These are phyloP conservation scores for Erynnis tages DNA, from an alignment of 2,888 invertebrate genomes.

Conservation along the genomic window DNA sequence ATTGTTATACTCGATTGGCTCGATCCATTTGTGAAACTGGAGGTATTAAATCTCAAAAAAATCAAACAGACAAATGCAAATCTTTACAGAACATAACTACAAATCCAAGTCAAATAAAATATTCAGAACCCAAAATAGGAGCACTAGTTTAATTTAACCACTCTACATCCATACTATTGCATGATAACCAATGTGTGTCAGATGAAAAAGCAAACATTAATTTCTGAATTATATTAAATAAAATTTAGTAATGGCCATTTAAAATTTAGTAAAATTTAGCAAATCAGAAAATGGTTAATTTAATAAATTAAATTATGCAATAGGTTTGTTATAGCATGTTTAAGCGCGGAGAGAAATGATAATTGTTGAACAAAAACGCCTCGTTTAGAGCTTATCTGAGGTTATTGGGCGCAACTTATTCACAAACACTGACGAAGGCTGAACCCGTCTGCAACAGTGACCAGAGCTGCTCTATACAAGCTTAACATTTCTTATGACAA, in stretches of 20 bases:
- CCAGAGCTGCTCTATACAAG: not conserved
- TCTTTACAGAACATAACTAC: not conserved
- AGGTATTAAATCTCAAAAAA: not conserved
- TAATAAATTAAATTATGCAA: too few species aligned
- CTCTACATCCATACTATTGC: not conserved
- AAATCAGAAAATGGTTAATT: too few species aligned
- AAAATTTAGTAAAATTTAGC: too few species aligned
- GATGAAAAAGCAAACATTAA: slow-evolving; percentile 5
- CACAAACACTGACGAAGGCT: not conserved
- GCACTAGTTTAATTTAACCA: not conserved
- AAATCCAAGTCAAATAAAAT: too few species aligned
- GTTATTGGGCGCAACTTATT: slow-evolving; percentile 5
- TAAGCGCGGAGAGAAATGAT: not conserved
- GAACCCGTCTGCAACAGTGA: not conserved
- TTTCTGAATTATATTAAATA: slow-evolving; percentile 21
- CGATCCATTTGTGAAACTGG: not conserved
- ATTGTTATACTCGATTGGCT: not conserved
- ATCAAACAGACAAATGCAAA: not conserved
- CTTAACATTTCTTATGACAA: not conserved
- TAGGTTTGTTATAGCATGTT: not conserved
- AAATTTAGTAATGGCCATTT: slow-evolving; percentile 1
- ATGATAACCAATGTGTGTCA: not conserved
- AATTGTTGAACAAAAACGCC: not conserved
- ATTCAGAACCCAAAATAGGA: not conserved
- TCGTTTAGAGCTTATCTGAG: slow-evolving; percentile 2